Conservation (phyloP, 1,140 invertebrate species). For the Anagrus nilaparvatae region DNA sequence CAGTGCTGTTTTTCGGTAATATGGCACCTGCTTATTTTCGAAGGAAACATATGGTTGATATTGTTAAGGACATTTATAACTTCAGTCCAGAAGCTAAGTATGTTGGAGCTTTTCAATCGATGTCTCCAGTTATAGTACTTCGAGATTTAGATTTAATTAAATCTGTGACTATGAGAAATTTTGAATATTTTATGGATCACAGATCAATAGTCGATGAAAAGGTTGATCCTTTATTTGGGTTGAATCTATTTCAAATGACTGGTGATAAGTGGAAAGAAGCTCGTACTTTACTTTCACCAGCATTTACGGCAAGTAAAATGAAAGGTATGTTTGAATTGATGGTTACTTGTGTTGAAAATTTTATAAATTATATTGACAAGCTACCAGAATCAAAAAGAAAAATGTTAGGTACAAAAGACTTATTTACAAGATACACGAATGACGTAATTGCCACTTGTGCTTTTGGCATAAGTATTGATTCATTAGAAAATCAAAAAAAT, state of each 20-base stretch:
- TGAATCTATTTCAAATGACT: constrained; percentile 26
- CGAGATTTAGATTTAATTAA: constrained; percentile 37
- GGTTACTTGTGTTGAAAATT: constrained; percentile 22
- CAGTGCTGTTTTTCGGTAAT: no score
- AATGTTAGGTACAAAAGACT: constrained; percentile 23
- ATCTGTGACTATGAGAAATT: constrained; percentile 39
- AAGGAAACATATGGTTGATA: no score
- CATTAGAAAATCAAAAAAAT: constrained; percentile 10
- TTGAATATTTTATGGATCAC: constrained; percentile 33
- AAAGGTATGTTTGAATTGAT: constrained; percentile 28
- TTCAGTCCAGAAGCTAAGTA: constrained; percentile 17
- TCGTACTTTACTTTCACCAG: constrained; percentile 29
- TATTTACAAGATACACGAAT: constrained; percentile 28
- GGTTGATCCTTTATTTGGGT: constrained; percentile 25
- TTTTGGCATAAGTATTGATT: constrained; percentile 12
- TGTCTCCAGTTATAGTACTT: constrained; percentile 26
- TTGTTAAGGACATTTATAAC: constrained; percentile 13
- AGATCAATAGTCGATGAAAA: constrained; percentile 26
- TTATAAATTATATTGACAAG: constrained; percentile 21
- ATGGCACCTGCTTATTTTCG: no score
- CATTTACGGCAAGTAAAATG: constrained; percentile 38
- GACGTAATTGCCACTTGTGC: constrained; percentile 27
- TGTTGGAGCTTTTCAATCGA: constrained; percentile 15
- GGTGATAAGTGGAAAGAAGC: constrained; percentile 33
- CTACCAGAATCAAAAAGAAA: constrained; percentile 15